Evolutionary conservation across 2,888 invertebrate species (phyloP), one percentile per base, ranked within the genome.

Genomic region (Andrena trimmerana): DNA sequence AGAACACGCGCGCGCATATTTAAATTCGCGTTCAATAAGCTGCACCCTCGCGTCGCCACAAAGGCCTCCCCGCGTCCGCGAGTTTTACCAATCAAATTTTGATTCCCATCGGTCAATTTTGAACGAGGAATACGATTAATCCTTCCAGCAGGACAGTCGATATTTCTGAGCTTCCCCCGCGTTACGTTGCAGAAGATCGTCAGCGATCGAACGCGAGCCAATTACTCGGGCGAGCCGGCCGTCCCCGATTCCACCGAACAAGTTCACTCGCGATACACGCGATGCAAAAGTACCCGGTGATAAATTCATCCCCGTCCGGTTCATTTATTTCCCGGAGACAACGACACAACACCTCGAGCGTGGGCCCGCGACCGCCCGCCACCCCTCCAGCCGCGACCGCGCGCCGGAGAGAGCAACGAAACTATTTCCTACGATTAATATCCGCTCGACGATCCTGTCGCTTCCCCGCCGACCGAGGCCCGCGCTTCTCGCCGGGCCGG

Each of bases 381-480:
- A 10, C 10, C 36, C 10, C 36, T 36, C 36, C 36, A 60, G 52
- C 31, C 24, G 36, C 10, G 24, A 50, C 8, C 4, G 13, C 31
- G n/a, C 24, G 4, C 33, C 42, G 1, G 3, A 27, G 31, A 31
- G 20, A 27, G 20, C 63, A n/a, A 33, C 63, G 54, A 67, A 54
- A 67, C 78, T 78, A 78, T 78, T 78, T 67, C 71, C 70, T 42
- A 70, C 76, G 77, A 67, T 78, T 50, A 67, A 71, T 72, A 78
- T 50, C 71, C 66, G 69, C 20, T n/a, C 29, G 31, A n/a, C 20
- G 54, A 36, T 66, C 66, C 31, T 16, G n/a, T n/a, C 31, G 59
- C 27, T 24, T 10, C 52, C 20, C 24, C 8, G 27, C 7, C 27
- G 57, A 75, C 77, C 80, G 80, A 31, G 13, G 13, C 65, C 68